Evolutionary conservation across 2,797 vertebrate genomes (phyloP), one percentile per base, ranked within the genome.

Genomic region (Spheniscus humboldti): DNA sequence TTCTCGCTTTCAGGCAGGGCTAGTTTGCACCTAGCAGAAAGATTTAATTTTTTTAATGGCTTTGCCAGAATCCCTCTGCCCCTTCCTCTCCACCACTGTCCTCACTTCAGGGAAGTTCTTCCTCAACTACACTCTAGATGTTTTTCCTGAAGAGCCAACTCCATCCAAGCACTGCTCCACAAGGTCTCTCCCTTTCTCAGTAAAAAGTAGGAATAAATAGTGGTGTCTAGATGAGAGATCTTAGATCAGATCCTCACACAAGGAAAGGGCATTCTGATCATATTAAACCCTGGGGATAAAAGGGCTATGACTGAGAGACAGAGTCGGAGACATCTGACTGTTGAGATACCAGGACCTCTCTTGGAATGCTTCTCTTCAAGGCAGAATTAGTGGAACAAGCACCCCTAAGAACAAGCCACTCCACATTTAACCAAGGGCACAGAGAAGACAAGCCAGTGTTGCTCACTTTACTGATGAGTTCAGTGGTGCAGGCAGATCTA

Each of bases 401-500:
- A 9, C 9, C 45, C 12, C n/a, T 37, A 55, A 74, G 63, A 84
- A 67, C 7, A 23, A 73, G 23, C 10, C 39, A 67, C 14, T 31
- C 30, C 10, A 5, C 5, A 10, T 35, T 35, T 67, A 60, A 81
- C 48, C 31, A n/a, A 35, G 19, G 57, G 45, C 53, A 57, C 37
- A 48, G 27, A 31, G 18, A 48, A 31, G 39, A 71, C 18, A 69
- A 39, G 0, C 8, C 11, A 13, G 31, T 8, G 37, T 5, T 41
- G n/a, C 64, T 59, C 4, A 1, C 53, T 86, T 74, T 64, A 50
- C 31, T 43, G 52, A 53, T 13, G 31, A 90, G 60, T 59, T 62
- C 77, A 48, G 81, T 1, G 1, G 30, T 37, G 25, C 35, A 75
- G 37, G 28, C 0, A 0, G 35, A 72, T 16, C 45, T 55, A 7